phyloP scores from a whole-genome alignment of 2,888 invertebrate species.

The Gymnoscelis rufifasciata region DNA sequence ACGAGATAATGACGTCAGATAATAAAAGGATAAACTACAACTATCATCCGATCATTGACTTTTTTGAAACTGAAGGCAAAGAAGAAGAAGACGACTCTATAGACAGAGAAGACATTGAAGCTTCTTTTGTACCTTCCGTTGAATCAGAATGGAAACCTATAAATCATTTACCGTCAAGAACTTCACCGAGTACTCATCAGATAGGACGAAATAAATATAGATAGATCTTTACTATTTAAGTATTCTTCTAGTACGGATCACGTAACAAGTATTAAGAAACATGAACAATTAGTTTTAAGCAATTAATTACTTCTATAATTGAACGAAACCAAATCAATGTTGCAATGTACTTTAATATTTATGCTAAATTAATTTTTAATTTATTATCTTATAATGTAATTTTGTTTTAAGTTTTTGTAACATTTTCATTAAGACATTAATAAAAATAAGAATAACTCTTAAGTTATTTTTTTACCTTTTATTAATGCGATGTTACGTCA shows the following conservation, averaged over 20 bases:
- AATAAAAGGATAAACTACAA: constrained; percentile 85
- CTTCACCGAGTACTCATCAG: constrained; percentile 31
- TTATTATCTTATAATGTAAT: constrained; percentile 25
- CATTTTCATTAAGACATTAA: constrained; percentile 29
- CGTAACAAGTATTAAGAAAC: background rate
- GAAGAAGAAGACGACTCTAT: constrained; percentile 57
- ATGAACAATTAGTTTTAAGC: constrained; percentile 9
- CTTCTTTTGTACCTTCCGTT: constrained; percentile 44
- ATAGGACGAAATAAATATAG: constrained; percentile 33
- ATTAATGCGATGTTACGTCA: no score
- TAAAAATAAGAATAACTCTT: no score
- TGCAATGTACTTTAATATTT: constrained; percentile 47
- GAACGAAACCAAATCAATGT: constrained; percentile 61
- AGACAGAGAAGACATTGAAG: constrained; percentile 60
- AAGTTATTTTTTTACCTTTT: no score
- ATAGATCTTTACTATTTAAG: constrained; percentile 14
- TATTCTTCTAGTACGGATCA: background rate
- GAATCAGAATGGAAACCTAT: constrained; percentile 76
- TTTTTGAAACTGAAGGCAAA: constrained; percentile 79
- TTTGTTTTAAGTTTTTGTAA: constrained; percentile 15
- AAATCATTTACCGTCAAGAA: constrained; percentile 51
- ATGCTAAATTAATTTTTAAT: constrained; percentile 26
- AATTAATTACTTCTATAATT: constrained; percentile 25
- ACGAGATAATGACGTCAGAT: constrained; percentile 44
- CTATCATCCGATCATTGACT: constrained; percentile 91